Conservation (phyloP, 2,113 vertebrate species). For the Chascanopsetta lugubris region DNA sequence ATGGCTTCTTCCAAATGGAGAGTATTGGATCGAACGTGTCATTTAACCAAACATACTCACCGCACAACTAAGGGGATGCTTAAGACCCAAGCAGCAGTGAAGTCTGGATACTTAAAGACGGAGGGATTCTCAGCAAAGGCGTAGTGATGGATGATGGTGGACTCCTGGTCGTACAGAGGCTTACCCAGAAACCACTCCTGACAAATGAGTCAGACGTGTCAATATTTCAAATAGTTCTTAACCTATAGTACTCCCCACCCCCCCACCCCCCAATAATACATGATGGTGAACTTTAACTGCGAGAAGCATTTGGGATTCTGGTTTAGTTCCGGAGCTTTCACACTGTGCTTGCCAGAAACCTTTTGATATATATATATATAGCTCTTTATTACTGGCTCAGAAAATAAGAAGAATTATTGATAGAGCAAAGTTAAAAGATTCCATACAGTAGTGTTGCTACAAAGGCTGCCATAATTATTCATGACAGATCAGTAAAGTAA, state of each 20-base stretch:
- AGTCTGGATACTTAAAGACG: slow-evolving; percentile 94
- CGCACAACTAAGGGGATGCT: slow-evolving; percentile 90
- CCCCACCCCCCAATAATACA: slow-evolving; percentile 2
- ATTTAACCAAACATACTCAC: slow-evolving; percentile 75
- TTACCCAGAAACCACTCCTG: slow-evolving; percentile 98
- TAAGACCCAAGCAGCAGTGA: slow-evolving; percentile 93
- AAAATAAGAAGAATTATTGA: slow-evolving; percentile 40
- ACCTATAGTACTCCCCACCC: no score
- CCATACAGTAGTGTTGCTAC: not conserved
- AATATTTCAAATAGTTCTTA: not conserved
- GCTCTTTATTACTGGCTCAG: slow-evolving; percentile 19
- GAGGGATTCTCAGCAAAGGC: slow-evolving; percentile 96
- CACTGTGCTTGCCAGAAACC: not conserved
- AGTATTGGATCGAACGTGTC: no score
- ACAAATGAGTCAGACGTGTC: slow-evolving; percentile 11
- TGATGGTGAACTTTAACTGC: slow-evolving; percentile 1
- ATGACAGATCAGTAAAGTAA: slow-evolving; percentile 34
- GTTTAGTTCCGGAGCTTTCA: slow-evolving; percentile 25
- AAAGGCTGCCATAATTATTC: not conserved
- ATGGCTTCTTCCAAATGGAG: no score
- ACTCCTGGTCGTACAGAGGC: slow-evolving; percentile 91
- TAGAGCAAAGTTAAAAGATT: slow-evolving; percentile 25
- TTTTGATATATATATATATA: slow-evolving; percentile 26
- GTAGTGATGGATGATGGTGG: slow-evolving; percentile 98
- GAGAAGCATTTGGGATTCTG: slow-evolving; percentile 10